phyloP scores from a whole-genome alignment of 2,113 vertebrate genomes.

The Epinephelus lanceolatus region DNA sequence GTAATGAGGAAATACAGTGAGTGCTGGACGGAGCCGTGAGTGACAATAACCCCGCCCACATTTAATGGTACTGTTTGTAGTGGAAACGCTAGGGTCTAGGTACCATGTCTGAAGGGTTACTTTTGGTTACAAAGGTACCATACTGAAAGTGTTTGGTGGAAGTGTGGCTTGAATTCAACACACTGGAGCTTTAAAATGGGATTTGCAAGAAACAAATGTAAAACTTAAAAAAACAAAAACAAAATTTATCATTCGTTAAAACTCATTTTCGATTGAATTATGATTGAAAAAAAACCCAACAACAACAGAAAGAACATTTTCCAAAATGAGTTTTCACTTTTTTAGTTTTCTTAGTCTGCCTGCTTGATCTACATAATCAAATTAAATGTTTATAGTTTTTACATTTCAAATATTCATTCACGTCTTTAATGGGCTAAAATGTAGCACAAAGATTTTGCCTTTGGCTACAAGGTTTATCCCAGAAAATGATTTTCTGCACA shows the following conservation, averaged over 20 bases:
- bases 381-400: conserved; percentile 4
- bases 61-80: no score
- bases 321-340: background rate
- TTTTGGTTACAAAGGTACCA: no score
- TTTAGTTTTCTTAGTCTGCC: background rate
- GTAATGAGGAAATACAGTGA: no score
- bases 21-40: no score
- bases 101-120: no score
- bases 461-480: conserved; percentile 3
- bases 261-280: background rate
- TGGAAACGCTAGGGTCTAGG: no score
- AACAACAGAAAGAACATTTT: background rate
- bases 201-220: background rate
- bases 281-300: background rate
- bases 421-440: background rate
- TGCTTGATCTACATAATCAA: background rate
- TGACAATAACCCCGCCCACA: no score
- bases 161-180: no score
- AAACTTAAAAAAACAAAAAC: background rate
- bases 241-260: background rate
- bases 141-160: no score
- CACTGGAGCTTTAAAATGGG: no score
- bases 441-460: background rate
- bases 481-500: background rate
- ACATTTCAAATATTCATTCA: background rate